Conservation (phyloP, 2,888 invertebrate genomes). For the Caenorhabditis afra region DNA sequence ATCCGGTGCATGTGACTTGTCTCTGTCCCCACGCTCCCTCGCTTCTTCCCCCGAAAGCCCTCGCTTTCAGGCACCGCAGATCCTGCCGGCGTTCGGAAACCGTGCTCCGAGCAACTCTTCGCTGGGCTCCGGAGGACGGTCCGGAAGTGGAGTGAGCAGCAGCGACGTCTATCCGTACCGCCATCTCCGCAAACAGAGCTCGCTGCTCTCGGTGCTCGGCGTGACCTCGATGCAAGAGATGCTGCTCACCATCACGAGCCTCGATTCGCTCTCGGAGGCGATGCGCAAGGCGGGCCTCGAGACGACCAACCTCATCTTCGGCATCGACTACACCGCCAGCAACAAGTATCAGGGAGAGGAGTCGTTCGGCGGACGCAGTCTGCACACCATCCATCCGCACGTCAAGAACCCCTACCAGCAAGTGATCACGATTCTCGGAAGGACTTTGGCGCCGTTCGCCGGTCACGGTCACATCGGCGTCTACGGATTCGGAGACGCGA, state of each 20-base stretch:
- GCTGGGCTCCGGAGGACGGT: constrained; percentile 48
- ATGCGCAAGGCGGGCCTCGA: constrained; percentile 82
- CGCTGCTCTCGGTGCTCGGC: constrained; percentile 72
- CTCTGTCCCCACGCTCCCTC: neutral
- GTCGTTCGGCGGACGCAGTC: constrained; percentile 82
- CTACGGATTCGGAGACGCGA: constrained; percentile 83
- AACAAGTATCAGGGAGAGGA: constrained; percentile 83
- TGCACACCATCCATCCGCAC: constrained; percentile 79
- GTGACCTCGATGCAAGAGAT: constrained; percentile 79
- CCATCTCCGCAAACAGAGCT: constrained; percentile 71
- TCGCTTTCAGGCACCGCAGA: constrained; percentile 63
- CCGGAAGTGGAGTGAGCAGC: constrained; percentile 45
- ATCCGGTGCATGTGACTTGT: constrained; percentile 18
- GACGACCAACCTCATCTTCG: constrained; percentile 82
- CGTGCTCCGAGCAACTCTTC: constrained; percentile 61
- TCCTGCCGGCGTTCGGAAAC: constrained; percentile 62
- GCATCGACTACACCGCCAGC: constrained; percentile 83
- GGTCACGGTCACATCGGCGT: constrained; percentile 82
- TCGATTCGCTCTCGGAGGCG: constrained; percentile 79
- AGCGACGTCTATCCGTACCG: constrained; percentile 66
- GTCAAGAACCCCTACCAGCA: constrained; percentile 82
- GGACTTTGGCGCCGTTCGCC: constrained; percentile 82
- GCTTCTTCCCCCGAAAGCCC: neutral
- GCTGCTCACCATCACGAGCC: constrained; percentile 77
- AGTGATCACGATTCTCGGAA: constrained; percentile 82